A percentile compares a stretch with the other conserved stretches of the same genome.
phyloP scores from a whole-genome alignment of 1,140 invertebrate genomes.

The Leptoteleia sp. region DNA sequence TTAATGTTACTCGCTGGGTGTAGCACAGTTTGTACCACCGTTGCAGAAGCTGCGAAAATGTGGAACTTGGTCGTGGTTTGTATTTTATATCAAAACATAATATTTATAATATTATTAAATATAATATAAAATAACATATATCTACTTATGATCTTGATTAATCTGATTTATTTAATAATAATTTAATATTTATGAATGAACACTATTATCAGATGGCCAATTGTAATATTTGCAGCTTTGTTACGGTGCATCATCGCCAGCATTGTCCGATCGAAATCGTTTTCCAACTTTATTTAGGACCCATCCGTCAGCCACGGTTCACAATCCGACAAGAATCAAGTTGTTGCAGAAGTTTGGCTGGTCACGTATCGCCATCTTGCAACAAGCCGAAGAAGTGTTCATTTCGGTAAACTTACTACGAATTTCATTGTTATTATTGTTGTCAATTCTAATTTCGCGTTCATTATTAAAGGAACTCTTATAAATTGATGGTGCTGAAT shows the following conservation, averaged over 20 bases:
- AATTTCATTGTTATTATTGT: too few species aligned
- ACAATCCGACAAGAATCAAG: constrained; percentile 98
- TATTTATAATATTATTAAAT: not conserved
- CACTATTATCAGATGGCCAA: too few species aligned
- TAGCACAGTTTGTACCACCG: constrained; percentile 99
- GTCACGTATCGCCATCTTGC: constrained; percentile 97
- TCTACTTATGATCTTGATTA: too few species aligned
- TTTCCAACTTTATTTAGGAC: constrained; percentile 99
- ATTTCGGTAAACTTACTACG: constrained; percentile 98
- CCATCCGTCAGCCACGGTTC: constrained; percentile 99
- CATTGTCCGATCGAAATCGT: constrained; percentile 96
- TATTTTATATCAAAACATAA: constrained; percentile 59
- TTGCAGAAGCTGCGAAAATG: constrained; percentile 99
- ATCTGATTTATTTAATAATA: too few species aligned
- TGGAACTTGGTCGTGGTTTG: constrained; percentile 99
- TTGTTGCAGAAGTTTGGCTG: constrained; percentile 98
- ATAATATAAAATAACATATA: too few species aligned
- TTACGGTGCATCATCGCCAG: constrained; percentile 98
- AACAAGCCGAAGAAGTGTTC: constrained; percentile 99
- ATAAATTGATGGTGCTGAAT: too few species aligned
- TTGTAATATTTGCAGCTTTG: constrained; percentile 88
- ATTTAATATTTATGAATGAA: too few species aligned
- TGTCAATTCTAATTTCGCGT: too few species aligned
- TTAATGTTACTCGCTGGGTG: constrained; percentile 97
- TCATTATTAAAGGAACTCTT: too few species aligned